Evolutionary conservation across 2,888 invertebrate species (phyloP), one percentile per base, ranked within the genome.

Genomic region (Drosophila cyrtoloma): DNA sequence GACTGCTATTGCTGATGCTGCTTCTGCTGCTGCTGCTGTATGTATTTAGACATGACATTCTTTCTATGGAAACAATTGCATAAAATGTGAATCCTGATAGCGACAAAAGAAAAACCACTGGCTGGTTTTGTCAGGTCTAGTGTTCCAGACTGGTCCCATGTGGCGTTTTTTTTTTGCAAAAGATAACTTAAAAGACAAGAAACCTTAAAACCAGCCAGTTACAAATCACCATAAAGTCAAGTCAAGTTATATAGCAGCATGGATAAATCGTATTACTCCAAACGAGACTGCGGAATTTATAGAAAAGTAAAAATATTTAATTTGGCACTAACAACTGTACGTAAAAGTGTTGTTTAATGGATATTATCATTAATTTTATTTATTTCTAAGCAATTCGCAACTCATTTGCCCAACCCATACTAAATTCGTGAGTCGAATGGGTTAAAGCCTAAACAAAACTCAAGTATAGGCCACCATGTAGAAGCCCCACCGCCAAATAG

Each of bases 61-160:
- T 81, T 81, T 82, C 80, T 81, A 81, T 81, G 79, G 82, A 81
- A 81, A 81, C 80, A 81, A 81, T 81, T 82, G 81, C 83, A 82
- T 90, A 90, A 88, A 90, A 90, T 90, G 90, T 81, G 86, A 86
- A 86, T 90, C 79, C 89, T 84, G 90, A 90, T 90, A 86, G 89
- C 89, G 71, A 90, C 81, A 82, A 83, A 75, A 79, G 26, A 56
- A 19, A 16, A 67, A 68, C 69, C 67, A 78, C 70, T 73, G 65
- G 30, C 50, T 47, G 50, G 44, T 37, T 32, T 51, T 51, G 66
- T 56, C 66, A 66, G 72, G 39, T 67, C 44, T 32, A 30, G 53
- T 62, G 59, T 51, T 73, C 74, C 62, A 71, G 68, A 68, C 58
- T 33, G 55, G 80, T 80, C 76, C 77, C 78, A 76, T 80, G 81